Percentiles rank a stretch among this genome's conserved stretches.
These are phyloP conservation scores for Benthosema pterotum DNA, from an alignment of 2,797 vertebrate species.

Conservation along the genomic window DNA sequence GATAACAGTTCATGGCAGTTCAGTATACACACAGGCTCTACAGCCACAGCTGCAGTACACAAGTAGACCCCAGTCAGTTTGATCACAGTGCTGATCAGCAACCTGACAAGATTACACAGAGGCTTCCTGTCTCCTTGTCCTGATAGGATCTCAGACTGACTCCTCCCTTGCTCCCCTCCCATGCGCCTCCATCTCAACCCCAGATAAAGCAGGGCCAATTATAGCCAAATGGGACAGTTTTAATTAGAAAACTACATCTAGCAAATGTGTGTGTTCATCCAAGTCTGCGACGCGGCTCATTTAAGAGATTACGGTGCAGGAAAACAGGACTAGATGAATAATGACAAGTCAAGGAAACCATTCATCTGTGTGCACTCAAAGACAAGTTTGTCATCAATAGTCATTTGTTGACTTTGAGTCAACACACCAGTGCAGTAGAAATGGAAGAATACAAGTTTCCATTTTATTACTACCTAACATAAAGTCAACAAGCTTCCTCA, in stretches of 20 bases:
- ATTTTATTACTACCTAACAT: slow-evolving; percentile 49
- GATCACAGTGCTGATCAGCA: slow-evolving; percentile 69
- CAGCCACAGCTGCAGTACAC: slow-evolving; percentile 41
- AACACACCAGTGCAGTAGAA: slow-evolving; percentile 33
- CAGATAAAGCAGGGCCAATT: slow-evolving; percentile 73
- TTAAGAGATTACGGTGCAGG: slow-evolving; percentile 70
- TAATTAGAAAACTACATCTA: slow-evolving; percentile 77
- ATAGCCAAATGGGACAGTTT: slow-evolving; percentile 73
- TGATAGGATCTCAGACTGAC: slow-evolving; percentile 79
- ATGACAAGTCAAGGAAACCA: slow-evolving; percentile 57
- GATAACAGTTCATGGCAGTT: slow-evolving; percentile 38
- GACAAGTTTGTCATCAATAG: slow-evolving; percentile 35
- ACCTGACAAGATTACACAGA: slow-evolving; percentile 80
- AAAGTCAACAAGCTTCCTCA: slow-evolving; percentile 29
- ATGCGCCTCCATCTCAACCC: slow-evolving; percentile 52
- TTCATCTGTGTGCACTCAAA: slow-evolving; percentile 67
- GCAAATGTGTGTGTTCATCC: slow-evolving; percentile 65
- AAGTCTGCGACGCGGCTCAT: slow-evolving; percentile 71
- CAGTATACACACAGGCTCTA: slow-evolving; percentile 17
- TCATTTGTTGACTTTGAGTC: slow-evolving; percentile 40
- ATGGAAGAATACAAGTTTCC: slow-evolving; percentile 39
- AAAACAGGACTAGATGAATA: slow-evolving; percentile 49
- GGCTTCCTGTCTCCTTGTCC: slow-evolving; percentile 79
- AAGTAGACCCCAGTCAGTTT: slow-evolving; percentile 34
- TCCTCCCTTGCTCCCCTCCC: slow-evolving; percentile 59